A percentile compares a stretch with the other conserved stretches of the same genome.
phyloP scores from a whole-genome alignment of 1,140 invertebrate genomes.

The Drosophila watanabei region DNA sequence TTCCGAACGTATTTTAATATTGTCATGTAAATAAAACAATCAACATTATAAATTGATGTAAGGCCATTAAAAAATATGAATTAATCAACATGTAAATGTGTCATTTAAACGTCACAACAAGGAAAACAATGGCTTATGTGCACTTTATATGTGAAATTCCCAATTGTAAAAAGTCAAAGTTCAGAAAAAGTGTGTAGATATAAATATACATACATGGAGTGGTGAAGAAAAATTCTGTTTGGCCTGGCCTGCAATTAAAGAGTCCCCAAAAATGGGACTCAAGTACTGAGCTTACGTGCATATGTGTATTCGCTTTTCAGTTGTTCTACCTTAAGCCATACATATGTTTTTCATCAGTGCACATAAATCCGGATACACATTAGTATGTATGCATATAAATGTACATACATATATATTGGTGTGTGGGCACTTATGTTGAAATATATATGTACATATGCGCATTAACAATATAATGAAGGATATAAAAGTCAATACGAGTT shows the following conservation, averaged over 20 bases:
- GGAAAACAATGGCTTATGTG: not conserved
- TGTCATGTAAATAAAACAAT: constrained; percentile 41
- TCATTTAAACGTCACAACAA: not conserved
- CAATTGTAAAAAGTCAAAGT: constrained; percentile 23
- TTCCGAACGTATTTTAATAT: constrained; percentile 32
- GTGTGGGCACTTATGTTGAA: constrained; percentile 22
- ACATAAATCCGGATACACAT: constrained; percentile 35
- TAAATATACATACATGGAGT: constrained; percentile 23
- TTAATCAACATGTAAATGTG: constrained; percentile 12
- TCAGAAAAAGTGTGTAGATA: constrained; percentile 19
- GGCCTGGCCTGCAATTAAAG: not conserved
- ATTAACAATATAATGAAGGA: constrained; percentile 8
- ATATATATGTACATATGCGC: constrained; percentile 13
- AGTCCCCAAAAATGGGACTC: not conserved
- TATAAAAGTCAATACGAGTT: constrained; percentile 11
- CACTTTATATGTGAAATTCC: constrained; percentile 8
- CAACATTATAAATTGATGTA: constrained; percentile 30
- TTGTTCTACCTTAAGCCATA: constrained; percentile 2
- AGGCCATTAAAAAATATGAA: constrained; percentile 25
- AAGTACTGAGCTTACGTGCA: constrained; percentile 6
- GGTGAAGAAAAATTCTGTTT: constrained; percentile 3
- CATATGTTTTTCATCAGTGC: constrained; percentile 18
- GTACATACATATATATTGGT: constrained; percentile 10
- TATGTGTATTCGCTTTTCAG: constrained; percentile 9
- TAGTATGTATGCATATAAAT: constrained; percentile 26